These are phyloP conservation scores for Ptilodon capucinus DNA, from an alignment of 2,888 invertebrate species.

Conservation along the genomic window DNA sequence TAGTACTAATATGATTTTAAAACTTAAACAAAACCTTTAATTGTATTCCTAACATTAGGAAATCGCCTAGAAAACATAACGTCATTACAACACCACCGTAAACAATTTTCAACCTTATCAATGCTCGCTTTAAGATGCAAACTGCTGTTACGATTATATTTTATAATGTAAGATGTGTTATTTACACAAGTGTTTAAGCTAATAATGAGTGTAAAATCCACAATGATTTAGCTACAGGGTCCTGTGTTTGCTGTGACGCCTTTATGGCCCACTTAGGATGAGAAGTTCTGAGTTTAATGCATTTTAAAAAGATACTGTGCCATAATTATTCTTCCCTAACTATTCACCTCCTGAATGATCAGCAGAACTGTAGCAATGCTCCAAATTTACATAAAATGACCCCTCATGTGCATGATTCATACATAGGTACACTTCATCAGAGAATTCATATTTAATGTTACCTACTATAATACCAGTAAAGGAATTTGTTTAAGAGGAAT, in stretches of 20 bases:
- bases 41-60: constrained; percentile 1
- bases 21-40: neutral
- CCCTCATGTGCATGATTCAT: no score
- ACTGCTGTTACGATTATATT: constrained; percentile 6
- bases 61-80: constrained; percentile 1
- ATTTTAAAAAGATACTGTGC: no score
- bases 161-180: constrained; percentile 16
- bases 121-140: neutral
- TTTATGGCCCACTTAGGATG: constrained; percentile 4
- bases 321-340: no score
- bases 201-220: constrained; percentile 35
- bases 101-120: constrained; percentile 5
- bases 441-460: no score
- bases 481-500: no score
- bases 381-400: no score
- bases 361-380: no score
- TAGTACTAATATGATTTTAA: neutral
- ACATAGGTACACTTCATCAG: no score
- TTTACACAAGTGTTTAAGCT: constrained; percentile 37
- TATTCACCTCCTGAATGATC: no score
- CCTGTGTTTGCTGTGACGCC: constrained; percentile 6
- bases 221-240: constrained; percentile 30
- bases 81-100: neutral
- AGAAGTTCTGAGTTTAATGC: no score
- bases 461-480: no score